Evolutionary conservation across 2,888 invertebrate genomes (phyloP).

Genomic region (Ochlodes sylvanus): DNA sequence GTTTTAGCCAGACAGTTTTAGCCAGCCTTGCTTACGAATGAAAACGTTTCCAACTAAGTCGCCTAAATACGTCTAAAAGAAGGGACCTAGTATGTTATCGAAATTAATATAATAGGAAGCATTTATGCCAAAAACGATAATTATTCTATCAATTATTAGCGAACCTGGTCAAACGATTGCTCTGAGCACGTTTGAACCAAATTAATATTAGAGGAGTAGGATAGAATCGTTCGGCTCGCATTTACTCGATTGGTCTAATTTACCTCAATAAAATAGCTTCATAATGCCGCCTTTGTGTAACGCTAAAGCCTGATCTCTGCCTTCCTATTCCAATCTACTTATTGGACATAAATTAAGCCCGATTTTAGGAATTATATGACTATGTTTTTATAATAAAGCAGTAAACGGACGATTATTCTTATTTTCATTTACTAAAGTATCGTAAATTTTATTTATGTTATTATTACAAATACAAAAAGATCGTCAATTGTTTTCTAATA

Average conservation of each 20-base stretch:
- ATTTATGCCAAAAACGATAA: neutral
- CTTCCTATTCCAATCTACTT: neutral
- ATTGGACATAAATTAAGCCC: neutral
- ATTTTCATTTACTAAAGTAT: no score
- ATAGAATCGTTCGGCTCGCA: neutral
- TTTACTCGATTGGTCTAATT: neutral
- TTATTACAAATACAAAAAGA: no score
- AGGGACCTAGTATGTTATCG: neutral
- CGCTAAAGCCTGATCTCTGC: neutral
- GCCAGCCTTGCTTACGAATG: no score
- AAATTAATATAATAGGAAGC: neutral
- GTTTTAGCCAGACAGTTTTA: no score
- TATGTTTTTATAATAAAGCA: neutral
- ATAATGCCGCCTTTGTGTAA: constrained; percentile 2
- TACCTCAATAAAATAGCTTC: constrained; percentile 2
- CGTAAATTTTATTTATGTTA: no score
- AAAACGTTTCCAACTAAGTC: no score
- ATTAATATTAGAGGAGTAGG: constrained; percentile 6
- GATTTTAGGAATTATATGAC: no score
- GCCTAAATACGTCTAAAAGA: no score
- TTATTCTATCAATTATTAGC: constrained; percentile 2
- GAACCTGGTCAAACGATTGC: constrained; percentile 3
- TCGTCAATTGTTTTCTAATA: no score
- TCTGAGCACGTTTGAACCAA: constrained; percentile 1
- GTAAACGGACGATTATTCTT: no score